A percentile compares a stretch with the other conserved stretches of the same genome.
These are phyloP conservation scores for Stomorhina lunata DNA, from an alignment of 2,888 invertebrate genomes.

Conservation along the genomic window DNA sequence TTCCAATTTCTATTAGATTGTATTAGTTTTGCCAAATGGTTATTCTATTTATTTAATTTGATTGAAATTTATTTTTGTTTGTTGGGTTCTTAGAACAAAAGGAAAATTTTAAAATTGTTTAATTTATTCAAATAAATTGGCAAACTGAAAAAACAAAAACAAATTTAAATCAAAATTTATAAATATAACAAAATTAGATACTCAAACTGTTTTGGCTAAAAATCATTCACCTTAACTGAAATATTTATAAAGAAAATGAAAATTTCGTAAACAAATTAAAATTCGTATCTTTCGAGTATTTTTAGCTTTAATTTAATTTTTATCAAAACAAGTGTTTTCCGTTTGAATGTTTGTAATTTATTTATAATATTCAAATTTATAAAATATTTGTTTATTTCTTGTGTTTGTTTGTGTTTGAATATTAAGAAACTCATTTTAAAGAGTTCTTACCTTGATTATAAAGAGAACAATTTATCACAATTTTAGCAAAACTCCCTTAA, in stretches of 20 bases:
- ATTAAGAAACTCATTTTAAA: not conserved
- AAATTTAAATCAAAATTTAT: not conserved
- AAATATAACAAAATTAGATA: too few relatives aligned
- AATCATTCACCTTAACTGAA: too few relatives aligned
- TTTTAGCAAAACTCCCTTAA: not conserved
- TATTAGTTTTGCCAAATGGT: constrained; percentile 37
- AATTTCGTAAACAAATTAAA: not conserved
- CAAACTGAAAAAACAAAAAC: not conserved
- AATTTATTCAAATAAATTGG: constrained; percentile 1
- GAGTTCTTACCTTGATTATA: not conserved
- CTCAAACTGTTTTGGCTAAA: too few relatives aligned
- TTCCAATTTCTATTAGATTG: constrained; percentile 31
- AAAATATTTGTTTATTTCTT: not conserved
- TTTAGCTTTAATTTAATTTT: not conserved
- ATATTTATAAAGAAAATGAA: constrained; percentile 2
- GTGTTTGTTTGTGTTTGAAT: not conserved
- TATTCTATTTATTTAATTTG: constrained; percentile 44
- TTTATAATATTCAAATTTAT: not conserved
- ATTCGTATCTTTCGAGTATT: too few relatives aligned
- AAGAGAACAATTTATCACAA: not conserved
- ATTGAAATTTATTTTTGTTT: constrained; percentile 22
- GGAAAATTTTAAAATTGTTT: not conserved
- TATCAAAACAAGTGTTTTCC: not conserved
- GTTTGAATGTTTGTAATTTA: not conserved
- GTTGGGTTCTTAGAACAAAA: not conserved